phyloP scores from a whole-genome alignment of 2,113 vertebrate species.

The Dascyllus trimaculatus region DNA sequence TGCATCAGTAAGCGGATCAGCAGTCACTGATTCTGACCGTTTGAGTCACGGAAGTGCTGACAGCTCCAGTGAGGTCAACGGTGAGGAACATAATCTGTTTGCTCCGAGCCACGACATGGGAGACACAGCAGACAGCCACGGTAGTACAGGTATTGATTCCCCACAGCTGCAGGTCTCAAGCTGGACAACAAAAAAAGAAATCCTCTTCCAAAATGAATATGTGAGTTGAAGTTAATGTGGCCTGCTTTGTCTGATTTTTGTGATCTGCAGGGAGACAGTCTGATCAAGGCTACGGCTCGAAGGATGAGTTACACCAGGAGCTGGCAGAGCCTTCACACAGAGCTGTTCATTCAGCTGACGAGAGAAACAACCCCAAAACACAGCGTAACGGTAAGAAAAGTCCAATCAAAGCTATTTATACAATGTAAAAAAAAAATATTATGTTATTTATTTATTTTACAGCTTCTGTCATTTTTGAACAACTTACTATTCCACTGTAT shows the following conservation, averaged over 20 bases:
- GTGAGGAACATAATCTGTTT: slow-evolving; percentile 88
- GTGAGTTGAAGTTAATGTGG: neutral
- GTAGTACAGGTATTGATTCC: slow-evolving; percentile 88
- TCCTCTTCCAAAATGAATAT: neutral
- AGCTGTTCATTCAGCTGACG: slow-evolving; percentile 51
- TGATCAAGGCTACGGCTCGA: slow-evolving; percentile 92
- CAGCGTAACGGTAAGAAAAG: slow-evolving; percentile 78
- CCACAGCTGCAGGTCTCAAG: neutral
- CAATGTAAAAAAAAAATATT: too few relatives aligned
- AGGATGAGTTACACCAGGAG: slow-evolving; percentile 91
- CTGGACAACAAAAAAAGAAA: neutral
- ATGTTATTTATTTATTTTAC: too few relatives aligned
- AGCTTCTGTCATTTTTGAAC: too few relatives aligned
- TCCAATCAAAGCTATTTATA: neutral
- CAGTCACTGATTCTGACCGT: slow-evolving; percentile 88
- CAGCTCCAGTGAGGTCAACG: slow-evolving; percentile 90
- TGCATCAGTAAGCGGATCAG: slow-evolving; percentile 47
- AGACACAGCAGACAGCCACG: slow-evolving; percentile 87
- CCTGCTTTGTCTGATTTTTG: neutral
- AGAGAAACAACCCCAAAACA: slow-evolving; percentile 52
- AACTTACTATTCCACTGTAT: too few relatives aligned
- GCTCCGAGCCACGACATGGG: slow-evolving; percentile 85
- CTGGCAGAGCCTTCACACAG: slow-evolving; percentile 72
- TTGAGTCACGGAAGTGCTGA: slow-evolving; percentile 92
- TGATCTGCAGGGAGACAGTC: slow-evolving; percentile 84